These are phyloP conservation scores for Numenius arquata DNA, from an alignment of 2,113 vertebrate genomes.

Conservation along the genomic window DNA sequence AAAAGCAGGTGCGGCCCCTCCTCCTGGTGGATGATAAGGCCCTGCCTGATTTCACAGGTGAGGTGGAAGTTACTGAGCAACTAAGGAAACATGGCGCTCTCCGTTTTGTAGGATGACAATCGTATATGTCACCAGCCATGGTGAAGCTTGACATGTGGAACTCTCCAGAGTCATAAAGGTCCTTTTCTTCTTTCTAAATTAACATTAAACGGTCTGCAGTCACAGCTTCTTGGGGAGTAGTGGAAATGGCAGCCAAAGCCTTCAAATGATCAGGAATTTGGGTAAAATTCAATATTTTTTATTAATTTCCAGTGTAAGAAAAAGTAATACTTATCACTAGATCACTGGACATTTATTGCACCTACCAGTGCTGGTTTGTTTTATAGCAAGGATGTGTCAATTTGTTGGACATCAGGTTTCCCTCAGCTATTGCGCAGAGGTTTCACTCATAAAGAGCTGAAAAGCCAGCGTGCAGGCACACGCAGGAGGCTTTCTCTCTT, in stretches of 20 bases:
- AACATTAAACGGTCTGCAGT: neutral
- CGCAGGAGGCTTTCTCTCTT: neutral
- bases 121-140: rapidly evolving
- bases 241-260: neutral
- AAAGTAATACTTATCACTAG: neutral
- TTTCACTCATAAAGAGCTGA: neutral
- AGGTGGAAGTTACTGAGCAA: neutral
- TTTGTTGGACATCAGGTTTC: neutral
- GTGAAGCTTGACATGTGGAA: neutral
- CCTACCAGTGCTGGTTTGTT: neutral
- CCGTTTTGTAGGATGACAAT: neutral
- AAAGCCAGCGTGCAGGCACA: neutral
- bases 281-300: neutral
- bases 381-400: neutral
- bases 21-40: conserved; percentile 89
- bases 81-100: rapidly evolving
- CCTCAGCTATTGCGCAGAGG: neutral
- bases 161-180: neutral
- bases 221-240: neutral
- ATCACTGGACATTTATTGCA: neutral
- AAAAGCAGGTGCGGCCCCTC: conserved; percentile 84
- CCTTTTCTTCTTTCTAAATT: neutral
- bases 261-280: neutral
- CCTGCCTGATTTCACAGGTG: conserved; percentile 90
- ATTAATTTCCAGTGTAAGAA: neutral